phyloP scores from a whole-genome alignment of 2,888 invertebrate genomes.

The Romanomermis culicivorax region DNA sequence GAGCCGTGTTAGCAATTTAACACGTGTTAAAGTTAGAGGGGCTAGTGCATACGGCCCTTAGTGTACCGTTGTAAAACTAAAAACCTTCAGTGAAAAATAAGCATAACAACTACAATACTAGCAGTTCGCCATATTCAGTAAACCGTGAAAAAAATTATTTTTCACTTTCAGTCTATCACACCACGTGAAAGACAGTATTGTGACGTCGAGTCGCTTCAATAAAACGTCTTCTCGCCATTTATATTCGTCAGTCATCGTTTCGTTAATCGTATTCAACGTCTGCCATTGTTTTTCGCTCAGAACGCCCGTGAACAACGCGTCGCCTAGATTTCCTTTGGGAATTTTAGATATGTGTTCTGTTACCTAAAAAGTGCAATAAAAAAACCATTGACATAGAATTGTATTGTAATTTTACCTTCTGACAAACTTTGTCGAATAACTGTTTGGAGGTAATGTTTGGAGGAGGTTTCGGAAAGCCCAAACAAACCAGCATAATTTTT shows the following conservation, averaged over 20 bases:
- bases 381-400: neutral
- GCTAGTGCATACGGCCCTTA: too few species aligned
- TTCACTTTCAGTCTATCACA: slow-evolving; percentile 40
- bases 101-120: too few species aligned
- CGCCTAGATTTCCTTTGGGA: slow-evolving; percentile 43
- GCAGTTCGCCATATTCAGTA: too few species aligned
- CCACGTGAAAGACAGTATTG: slow-evolving; percentile 67
- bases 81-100: too few species aligned
- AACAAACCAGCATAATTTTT: slow-evolving; percentile 50
- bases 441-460: slow-evolving; percentile 51
- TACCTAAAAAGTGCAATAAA: slow-evolving; percentile 14
- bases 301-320: slow-evolving; percentile 49
- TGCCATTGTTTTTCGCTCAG: slow-evolving; percentile 55
- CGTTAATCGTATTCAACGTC: slow-evolving; percentile 44
- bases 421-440: slow-evolving; percentile 53
- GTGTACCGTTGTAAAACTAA: too few species aligned
- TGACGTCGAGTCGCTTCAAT: slow-evolving; percentile 70
- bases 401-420: slow-evolving; percentile 36
- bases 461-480: slow-evolving; percentile 68
- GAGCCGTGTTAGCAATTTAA: too few species aligned
- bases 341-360: slow-evolving; percentile 25
- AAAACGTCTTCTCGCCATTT: slow-evolving; percentile 59
- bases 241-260: slow-evolving; percentile 58
- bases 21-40: too few species aligned
- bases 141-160: too few species aligned